Percentiles rank a stretch among this genome's conserved stretches.
Conservation (phyloP, 2,888 invertebrate genomes). For the Magallana nippona region DNA sequence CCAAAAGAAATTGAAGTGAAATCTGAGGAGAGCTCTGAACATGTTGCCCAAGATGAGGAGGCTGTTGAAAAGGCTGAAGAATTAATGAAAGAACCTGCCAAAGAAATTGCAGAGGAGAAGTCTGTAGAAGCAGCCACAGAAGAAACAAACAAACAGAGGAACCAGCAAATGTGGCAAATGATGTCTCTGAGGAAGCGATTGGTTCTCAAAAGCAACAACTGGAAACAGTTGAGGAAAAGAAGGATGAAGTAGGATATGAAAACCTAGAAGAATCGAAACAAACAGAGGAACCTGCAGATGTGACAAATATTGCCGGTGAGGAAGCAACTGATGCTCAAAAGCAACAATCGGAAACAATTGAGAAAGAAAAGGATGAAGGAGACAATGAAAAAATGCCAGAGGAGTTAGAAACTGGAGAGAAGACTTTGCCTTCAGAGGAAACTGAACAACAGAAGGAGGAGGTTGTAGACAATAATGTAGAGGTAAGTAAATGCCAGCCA, state of each 20-base stretch:
- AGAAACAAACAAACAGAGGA: constrained; percentile 31
- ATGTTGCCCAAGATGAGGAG: constrained; percentile 22
- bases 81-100: background rate
- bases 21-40: background rate
- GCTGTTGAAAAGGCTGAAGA: constrained; percentile 31
- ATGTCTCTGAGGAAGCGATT: constrained; percentile 22
- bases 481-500: background rate
- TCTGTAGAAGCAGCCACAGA: no score
- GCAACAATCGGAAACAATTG: background rate
- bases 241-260: background rate
- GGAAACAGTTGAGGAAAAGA: background rate
- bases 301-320: background rate
- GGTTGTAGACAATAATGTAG: background rate
- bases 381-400: constrained; percentile 39
- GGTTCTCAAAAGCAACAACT: constrained; percentile 1
- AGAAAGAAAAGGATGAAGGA: background rate
- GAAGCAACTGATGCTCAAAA: background rate
- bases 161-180: constrained; percentile 2
- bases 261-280: constrained; percentile 31
- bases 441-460: constrained; percentile 12
- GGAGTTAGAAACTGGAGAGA: constrained; percentile 36
- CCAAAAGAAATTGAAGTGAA: constrained; percentile 25
- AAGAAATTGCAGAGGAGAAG: constrained; percentile 21
- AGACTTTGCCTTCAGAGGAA: background rate
- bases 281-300: background rate